Evolutionary conservation across 2,797 vertebrate species (phyloP).

Genomic region (Cetoscarus ocellatus): DNA sequence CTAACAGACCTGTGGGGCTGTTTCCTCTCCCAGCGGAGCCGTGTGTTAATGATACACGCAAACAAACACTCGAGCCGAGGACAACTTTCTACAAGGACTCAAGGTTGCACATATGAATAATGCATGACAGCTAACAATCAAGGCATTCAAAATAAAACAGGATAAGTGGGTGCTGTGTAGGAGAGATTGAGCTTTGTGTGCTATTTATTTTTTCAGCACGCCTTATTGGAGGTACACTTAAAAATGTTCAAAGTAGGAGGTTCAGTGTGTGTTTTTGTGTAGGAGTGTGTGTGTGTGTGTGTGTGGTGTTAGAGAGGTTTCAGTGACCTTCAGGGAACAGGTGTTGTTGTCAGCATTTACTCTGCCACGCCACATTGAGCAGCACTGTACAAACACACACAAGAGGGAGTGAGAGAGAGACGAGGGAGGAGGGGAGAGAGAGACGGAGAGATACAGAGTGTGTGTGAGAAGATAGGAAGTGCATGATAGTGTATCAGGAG

Average conservation of each 20-base stretch:
- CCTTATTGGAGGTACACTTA: constrained; percentile 21
- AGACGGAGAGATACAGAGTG: constrained; percentile 8
- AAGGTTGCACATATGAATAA: constrained; percentile 64
- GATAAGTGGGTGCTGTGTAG: constrained; percentile 51
- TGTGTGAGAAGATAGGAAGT: constrained; percentile 12
- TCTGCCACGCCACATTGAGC: constrained; percentile 74
- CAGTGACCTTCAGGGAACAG: constrained; percentile 78
- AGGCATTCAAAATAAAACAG: constrained; percentile 52
- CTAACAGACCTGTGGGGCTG: constrained; percentile 66
- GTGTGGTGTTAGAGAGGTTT: constrained; percentile 39
- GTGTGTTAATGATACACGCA: constrained; percentile 69
- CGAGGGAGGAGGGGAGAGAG: constrained; percentile 8
- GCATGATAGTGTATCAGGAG: constrained; percentile 34
- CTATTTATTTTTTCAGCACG: background rate
- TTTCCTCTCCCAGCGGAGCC: constrained; percentile 48
- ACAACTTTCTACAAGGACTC: constrained; percentile 46
- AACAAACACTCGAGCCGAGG: constrained; percentile 67
- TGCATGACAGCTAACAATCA: constrained; percentile 58
- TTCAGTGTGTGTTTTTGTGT: constrained; percentile 12
- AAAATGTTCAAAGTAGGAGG: constrained; percentile 10
- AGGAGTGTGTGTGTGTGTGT: constrained; percentile 27
- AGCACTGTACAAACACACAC: constrained; percentile 68
- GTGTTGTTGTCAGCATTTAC: constrained; percentile 79
- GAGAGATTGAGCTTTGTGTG: constrained; percentile 35
- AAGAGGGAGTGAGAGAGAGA: background rate